These are phyloP conservation scores for Microtus ochrogaster DNA, from an alignment of 2,113 vertebrate species.

Conservation along the genomic window DNA sequence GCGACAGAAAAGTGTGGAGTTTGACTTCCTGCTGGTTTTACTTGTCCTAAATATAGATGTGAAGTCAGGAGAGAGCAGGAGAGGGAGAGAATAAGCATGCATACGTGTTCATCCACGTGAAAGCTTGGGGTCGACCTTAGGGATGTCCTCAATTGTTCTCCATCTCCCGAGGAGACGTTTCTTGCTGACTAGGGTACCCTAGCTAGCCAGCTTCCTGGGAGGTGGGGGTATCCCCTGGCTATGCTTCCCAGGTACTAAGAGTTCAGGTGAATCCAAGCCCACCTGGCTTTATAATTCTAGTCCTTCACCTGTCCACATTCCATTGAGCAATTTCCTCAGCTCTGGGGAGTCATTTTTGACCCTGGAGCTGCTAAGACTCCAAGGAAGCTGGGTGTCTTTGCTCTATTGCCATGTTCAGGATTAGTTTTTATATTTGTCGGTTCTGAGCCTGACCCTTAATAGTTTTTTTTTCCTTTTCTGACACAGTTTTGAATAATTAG, in stretches of 20 bases:
- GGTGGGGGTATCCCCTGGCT: neutral
- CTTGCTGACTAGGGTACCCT: neutral
- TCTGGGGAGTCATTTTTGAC: neutral
- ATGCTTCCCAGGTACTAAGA: neutral
- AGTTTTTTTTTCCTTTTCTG: neutral
- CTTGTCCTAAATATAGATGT: neutral
- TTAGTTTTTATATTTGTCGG: neutral
- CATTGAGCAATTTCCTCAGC: neutral
- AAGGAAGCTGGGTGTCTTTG: neutral
- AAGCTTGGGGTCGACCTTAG: no score
- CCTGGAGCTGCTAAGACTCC: neutral
- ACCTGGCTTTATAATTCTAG: neutral
- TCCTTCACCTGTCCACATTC: neutral
- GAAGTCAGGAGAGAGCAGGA: neutral
- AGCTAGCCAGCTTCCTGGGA: neutral
- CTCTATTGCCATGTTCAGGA: neutral
- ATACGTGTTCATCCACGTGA: no score
- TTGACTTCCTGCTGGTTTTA: neutral
- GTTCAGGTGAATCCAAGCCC: neutral
- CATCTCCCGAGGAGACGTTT: neutral
- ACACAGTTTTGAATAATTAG: neutral
- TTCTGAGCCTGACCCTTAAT: neutral
- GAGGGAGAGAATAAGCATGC: neutral
- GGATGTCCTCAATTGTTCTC: neutral
- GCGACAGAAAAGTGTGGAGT: neutral